A percentile compares a stretch with the other conserved stretches of the same genome.
Evolutionary conservation across 2,888 invertebrate genomes (phyloP).

Genomic region (Palloptera scutellata): DNA sequence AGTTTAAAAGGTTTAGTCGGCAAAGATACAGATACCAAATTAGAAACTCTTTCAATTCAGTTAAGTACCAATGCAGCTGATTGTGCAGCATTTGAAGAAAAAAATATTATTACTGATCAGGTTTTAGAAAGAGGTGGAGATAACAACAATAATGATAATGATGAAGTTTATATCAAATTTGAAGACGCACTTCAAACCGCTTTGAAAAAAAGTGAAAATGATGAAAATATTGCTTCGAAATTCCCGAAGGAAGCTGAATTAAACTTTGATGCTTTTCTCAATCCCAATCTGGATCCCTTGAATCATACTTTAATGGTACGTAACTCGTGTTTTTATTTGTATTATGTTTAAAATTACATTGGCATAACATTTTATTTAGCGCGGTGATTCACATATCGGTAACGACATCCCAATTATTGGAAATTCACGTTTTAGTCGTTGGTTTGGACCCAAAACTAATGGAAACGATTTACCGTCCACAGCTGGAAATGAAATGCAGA

Average conservation of each 20-base stretch:
- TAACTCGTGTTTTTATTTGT: neutral
- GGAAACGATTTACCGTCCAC: constrained; percentile 7
- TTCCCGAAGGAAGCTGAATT: constrained; percentile 67
- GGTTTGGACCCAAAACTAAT: constrained; percentile 69
- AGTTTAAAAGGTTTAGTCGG: neutral
- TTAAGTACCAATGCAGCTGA: neutral
- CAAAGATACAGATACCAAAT: neutral
- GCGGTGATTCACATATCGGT: constrained; percentile 32
- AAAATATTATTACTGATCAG: neutral
- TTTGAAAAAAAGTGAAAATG: neutral
- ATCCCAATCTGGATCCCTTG: constrained; percentile 81
- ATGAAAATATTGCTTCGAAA: constrained; percentile 5
- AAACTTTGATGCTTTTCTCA: constrained; percentile 86
- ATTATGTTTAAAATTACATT: neutral
- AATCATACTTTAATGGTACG: constrained; percentile 77
- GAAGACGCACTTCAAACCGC: neutral
- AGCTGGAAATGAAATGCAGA: constrained; percentile 23
- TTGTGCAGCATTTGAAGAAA: neutral
- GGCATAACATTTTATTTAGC: constrained; percentile 31
- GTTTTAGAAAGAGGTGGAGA: neutral
- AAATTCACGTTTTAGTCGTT: constrained; percentile 79
- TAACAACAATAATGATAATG: neutral
- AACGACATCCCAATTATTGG: constrained; percentile 56
- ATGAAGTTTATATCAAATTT: neutral
- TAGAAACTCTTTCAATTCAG: neutral